Percentiles rank a stretch among this genome's conserved stretches.
These are phyloP conservation scores for Ochropleura leucogaster DNA, from an alignment of 2,888 invertebrate genomes.

Conservation along the genomic window DNA sequence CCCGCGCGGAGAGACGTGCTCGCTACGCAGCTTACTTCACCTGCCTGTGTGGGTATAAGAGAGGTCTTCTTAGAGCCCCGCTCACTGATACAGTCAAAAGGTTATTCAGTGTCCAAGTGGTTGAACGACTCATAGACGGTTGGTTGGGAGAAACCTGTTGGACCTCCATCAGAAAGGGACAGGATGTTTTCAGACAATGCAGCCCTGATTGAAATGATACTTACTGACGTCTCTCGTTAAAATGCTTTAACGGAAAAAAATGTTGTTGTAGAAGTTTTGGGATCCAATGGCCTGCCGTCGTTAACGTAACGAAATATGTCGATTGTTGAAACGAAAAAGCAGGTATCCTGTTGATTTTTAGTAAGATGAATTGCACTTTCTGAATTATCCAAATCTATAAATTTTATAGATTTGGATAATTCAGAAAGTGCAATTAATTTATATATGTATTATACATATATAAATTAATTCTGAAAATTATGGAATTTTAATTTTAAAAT, in stretches of 20 bases:
- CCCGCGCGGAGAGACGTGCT: slow-evolving; percentile 79
- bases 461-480: no score
- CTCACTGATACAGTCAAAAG: not conserved
- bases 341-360: no score
- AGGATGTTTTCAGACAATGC: not conserved
- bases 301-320: no score
- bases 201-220: not conserved
- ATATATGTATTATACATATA: no score
- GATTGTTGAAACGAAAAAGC: no score
- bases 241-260: not conserved
- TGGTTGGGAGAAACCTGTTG: not conserved
- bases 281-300: not conserved
- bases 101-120: not conserved
- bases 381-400: no score
- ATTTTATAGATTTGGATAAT: no score
- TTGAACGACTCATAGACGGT: not conserved
- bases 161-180: not conserved
- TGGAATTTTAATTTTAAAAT: no score
- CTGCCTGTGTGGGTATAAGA: slow-evolving; percentile 69
- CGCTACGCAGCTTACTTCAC: slow-evolving; percentile 76
- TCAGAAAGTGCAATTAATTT: no score
- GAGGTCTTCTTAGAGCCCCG: not conserved
- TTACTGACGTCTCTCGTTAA: not conserved
- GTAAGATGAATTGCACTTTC: no score
- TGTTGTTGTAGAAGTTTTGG: not conserved